Percentiles rank a stretch among this genome's conserved stretches.
Conservation (phyloP, 2,888 invertebrate genomes). For the Deroplatys truncata region DNA sequence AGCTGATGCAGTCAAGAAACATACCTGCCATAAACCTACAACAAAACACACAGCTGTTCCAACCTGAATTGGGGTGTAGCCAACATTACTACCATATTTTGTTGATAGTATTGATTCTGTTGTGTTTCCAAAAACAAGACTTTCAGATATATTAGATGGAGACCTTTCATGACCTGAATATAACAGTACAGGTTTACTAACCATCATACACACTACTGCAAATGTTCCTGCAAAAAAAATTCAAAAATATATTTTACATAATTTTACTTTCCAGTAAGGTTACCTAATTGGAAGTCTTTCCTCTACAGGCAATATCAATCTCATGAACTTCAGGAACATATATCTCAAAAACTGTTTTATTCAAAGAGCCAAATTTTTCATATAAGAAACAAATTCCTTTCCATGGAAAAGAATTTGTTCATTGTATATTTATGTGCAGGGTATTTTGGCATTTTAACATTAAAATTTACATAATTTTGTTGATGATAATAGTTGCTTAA, state of each 20-base stretch:
- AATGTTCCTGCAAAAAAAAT: constrained; percentile 57
- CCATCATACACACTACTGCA: constrained; percentile 87
- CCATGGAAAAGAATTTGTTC: too few species aligned
- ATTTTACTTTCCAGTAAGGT: background rate
- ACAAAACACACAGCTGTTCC: constrained; percentile 71
- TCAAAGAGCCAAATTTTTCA: too few species aligned
- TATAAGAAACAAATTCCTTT: too few species aligned
- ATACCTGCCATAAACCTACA: constrained; percentile 71
- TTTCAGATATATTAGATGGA: background rate
- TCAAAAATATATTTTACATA: background rate
- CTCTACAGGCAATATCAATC: too few species aligned
- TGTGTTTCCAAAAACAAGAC: background rate
- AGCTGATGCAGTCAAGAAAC: background rate
- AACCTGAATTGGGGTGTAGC: constrained; percentile 59
- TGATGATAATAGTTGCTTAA: too few species aligned
- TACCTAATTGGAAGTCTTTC: too few species aligned
- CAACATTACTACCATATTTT: background rate
- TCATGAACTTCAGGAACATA: too few species aligned
- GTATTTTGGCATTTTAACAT: too few species aligned
- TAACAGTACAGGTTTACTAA: constrained; percentile 67
- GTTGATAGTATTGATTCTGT: background rate
- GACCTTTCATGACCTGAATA: background rate
- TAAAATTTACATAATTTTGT: too few species aligned
- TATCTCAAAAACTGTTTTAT: too few species aligned
- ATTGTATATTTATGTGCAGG: too few species aligned